A percentile compares a stretch with the other conserved stretches of the same genome.
Conservation (phyloP, 2,888 invertebrate species). For the Andrena fulva region DNA sequence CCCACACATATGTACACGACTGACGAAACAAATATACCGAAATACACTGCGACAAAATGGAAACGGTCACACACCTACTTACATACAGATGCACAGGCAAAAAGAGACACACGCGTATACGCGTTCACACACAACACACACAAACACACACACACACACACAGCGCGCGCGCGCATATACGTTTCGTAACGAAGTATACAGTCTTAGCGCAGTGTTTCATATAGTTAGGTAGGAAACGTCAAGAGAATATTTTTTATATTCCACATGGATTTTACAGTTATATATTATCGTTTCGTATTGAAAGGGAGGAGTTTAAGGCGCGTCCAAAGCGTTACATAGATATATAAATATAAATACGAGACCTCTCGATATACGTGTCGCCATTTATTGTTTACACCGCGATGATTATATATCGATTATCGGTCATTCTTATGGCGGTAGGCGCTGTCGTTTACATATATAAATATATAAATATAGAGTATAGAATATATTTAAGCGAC, state of each 20-base stretch:
- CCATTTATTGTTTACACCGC: slow-evolving; percentile 72
- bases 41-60: neutral
- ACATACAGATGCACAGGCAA: neutral
- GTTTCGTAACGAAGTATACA: slow-evolving; percentile 74
- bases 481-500: slow-evolving; percentile 37
- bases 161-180: slow-evolving; percentile 42
- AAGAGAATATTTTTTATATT: slow-evolving; percentile 83
- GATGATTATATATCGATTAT: slow-evolving; percentile 69
- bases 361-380: slow-evolving; percentile 71
- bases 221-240: slow-evolving; percentile 79
- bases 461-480: slow-evolving; percentile 49
- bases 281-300: slow-evolving; percentile 75
- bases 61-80: neutral
- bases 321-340: slow-evolving; percentile 70
- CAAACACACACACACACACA: slow-evolving; percentile 5
- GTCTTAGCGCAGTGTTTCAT: slow-evolving; percentile 76
- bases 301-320: slow-evolving; percentile 68
- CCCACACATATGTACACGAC: neutral
- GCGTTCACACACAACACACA: neutral
- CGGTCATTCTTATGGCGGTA: slow-evolving; percentile 68
- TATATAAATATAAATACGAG: slow-evolving; percentile 59
- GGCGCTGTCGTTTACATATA: slow-evolving; percentile 65
- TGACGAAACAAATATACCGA: neutral
- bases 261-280: slow-evolving; percentile 78
- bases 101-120: neutral